A percentile compares a stretch with the other conserved stretches of the same genome.
Evolutionary conservation across 2,797 vertebrate species (phyloP).

Genomic region (Phaenicophaeus curvirostris): DNA sequence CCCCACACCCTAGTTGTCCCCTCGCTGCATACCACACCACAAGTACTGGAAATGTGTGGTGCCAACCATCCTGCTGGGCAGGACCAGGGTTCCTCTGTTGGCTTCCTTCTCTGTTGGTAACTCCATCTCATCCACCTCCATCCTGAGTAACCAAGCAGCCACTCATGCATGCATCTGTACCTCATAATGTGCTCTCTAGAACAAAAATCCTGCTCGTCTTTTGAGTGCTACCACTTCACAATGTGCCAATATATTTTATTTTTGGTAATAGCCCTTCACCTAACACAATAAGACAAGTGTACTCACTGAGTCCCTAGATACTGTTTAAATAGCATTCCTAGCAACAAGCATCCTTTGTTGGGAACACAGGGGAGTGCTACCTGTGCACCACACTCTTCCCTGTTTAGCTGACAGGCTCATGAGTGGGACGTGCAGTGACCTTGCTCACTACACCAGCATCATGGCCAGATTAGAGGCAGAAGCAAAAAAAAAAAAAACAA

Average conservation of each 20-base stretch:
- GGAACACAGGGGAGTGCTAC: not conserved
- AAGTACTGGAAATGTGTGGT: not conserved
- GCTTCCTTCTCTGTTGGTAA: not conserved
- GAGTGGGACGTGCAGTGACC: not conserved
- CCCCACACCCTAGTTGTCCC: fast-evolving
- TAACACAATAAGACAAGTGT: conserved; percentile 1
- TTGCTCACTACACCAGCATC: not conserved
- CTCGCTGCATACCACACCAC: not conserved
- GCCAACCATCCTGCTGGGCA: not conserved
- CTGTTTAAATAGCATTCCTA: not conserved
- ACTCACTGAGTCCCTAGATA: not conserved
- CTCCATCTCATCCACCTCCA: not conserved
- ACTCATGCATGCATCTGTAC: not conserved
- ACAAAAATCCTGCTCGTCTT: conserved; percentile 21
- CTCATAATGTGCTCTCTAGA: not conserved
- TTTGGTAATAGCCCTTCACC: conserved; percentile 45
- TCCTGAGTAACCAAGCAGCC: not conserved
- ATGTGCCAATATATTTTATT: not conserved
- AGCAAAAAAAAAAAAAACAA: not conserved
- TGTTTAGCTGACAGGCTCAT: not conserved
- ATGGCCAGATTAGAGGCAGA: not conserved
- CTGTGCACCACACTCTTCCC: not conserved
- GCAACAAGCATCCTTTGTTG: not conserved
- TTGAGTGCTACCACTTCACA: not conserved
- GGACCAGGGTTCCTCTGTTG: not conserved